A percentile compares a stretch with the other conserved stretches of the same genome.
Evolutionary conservation across 1,140 invertebrate species (phyloP).

Genomic region (Bombyx mori): DNA sequence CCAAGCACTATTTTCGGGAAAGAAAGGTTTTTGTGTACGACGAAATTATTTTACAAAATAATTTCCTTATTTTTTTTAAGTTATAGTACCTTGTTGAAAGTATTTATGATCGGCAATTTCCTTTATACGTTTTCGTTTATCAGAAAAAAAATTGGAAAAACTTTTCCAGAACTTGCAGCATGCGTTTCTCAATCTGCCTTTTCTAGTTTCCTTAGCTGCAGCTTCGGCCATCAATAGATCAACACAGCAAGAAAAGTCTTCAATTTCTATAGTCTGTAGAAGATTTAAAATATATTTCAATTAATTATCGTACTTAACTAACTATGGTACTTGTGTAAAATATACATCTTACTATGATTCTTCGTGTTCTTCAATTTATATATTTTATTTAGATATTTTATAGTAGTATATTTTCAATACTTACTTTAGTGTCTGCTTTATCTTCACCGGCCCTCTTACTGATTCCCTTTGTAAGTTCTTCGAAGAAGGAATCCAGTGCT

Average conservation of each 20-base stretch:
- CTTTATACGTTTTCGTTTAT: constrained; percentile 77
- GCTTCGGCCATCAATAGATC: constrained; percentile 76
- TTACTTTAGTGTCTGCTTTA: constrained; percentile 56
- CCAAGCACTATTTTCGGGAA: no score
- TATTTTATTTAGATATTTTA: no score
- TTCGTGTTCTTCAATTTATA: no score
- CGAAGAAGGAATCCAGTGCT: constrained; percentile 84
- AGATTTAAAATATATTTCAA: background rate
- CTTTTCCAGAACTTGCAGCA: constrained; percentile 68
- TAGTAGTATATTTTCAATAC: background rate
- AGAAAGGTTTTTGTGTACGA: no score
- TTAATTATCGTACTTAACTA: constrained; percentile 2
- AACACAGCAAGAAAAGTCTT: constrained; percentile 82
- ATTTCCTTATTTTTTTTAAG: no score
- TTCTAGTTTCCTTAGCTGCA: constrained; percentile 69
- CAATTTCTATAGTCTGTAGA: constrained; percentile 67
- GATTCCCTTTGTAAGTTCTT: constrained; percentile 82
- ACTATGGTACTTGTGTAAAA: background rate
- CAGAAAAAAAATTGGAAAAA: constrained; percentile 68
- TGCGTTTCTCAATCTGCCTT: constrained; percentile 53
- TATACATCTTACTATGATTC: no score
- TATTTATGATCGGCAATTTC: constrained; percentile 87
- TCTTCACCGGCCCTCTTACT: constrained; percentile 64
- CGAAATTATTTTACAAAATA: no score
- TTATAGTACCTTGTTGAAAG: constrained; percentile 86